Percentiles rank a stretch among this genome's conserved stretches.
Conservation (phyloP, 2,797 vertebrate species). For the Artibeus lituratus region DNA sequence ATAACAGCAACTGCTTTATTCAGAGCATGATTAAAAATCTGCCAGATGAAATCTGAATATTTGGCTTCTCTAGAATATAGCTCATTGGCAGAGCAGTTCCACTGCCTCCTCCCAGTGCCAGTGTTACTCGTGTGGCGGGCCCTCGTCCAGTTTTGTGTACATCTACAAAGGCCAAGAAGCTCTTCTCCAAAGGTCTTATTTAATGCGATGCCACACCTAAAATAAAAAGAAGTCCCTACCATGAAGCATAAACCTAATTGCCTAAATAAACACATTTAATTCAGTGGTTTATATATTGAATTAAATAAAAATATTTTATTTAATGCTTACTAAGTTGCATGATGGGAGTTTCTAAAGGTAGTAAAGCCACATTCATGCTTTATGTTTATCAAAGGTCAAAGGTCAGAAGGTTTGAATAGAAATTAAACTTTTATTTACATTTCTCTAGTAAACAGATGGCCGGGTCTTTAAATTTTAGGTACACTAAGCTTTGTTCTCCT, state of each 20-base stretch:
- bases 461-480: not conserved
- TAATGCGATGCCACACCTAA: not conserved
- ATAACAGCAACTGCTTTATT: not conserved
- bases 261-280: not conserved
- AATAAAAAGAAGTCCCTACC: not conserved
- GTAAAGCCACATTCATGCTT: not conserved
- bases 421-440: not conserved
- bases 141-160: not conserved
- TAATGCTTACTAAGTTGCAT: not conserved
- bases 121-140: not conserved
- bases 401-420: not conserved
- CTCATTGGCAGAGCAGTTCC: not conserved
- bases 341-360: not conserved
- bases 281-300: not conserved
- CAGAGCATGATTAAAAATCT: not conserved
- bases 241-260: not conserved
- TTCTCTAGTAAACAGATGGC: not conserved
- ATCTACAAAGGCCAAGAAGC: not conserved
- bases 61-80: not conserved
- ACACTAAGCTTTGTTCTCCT: not conserved
- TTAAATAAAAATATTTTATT: not conserved
- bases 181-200: not conserved
- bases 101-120: too few species aligned
- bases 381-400: not conserved
- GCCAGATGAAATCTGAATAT: not conserved